Evolutionary conservation across 2,888 invertebrate species (phyloP), one percentile per base, ranked within the genome.

Genomic region (Choreutis nemorana): DNA sequence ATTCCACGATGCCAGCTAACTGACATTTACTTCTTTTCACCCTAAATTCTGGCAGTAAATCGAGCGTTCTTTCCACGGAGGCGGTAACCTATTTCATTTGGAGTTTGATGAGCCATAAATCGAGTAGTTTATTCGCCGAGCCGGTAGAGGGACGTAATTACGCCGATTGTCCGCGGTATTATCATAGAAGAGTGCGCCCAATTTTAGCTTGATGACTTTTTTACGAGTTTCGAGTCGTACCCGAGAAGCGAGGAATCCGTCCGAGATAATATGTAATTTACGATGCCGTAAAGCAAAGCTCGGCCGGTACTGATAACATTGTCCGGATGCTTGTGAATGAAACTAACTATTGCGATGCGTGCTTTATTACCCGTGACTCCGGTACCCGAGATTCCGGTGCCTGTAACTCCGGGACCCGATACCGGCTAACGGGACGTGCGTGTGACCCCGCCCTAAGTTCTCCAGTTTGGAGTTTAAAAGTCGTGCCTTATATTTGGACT

Each of bases 151-250:
- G 42, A 15, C 40, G 44, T 56, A 68, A 67, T 68, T 64, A 67
- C 58, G 44, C 36, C 61, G 64, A 65, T 67, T 61, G 67, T 60
- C 58, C 55, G 43, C 41, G 31, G 44, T 55, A 70, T 71, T 66
- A 71, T 72, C 67, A 61, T 66, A 65, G 64, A 54, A 52, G 57
- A 73, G 67, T 62, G 61, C 57, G 65, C 63, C 70, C 73, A 72
- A 73, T 73, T 73, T 65, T 53, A 48, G 44, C 53, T 67, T 71
- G 72, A 72, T 60, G 71, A 67, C 66, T 68, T 68, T 72, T 75
- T 75, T 75, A 75, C 66, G 73, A 73, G 64, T 64, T 55, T 59
- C 59, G 58, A 67, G 61, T 62, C 59, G 53, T 54, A 50, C 14
- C 26, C 26, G 26, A 9, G 26, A 26, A 23, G 23, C 26, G 26